A percentile compares a stretch with the other conserved stretches of the same genome.
Evolutionary conservation across 2,113 vertebrate species (phyloP).

Genomic region (Raja brachyura): DNA sequence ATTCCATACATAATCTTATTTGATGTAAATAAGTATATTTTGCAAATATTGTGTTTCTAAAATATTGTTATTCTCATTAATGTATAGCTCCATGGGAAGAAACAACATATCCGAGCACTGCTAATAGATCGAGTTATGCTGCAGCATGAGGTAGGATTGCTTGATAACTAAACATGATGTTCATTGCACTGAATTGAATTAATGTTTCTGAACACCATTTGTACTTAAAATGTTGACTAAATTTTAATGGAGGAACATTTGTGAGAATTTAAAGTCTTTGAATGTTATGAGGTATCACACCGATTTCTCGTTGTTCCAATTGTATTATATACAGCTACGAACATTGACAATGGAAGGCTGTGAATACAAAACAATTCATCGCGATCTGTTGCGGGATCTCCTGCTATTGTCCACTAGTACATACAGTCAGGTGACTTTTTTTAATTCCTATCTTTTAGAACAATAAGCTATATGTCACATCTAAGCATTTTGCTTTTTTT

Average conservation of each 20-base stretch:
- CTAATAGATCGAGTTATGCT: slow-evolving; percentile 95
- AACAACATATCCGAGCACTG: slow-evolving; percentile 88
- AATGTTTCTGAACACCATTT: background rate
- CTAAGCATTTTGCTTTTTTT: background rate
- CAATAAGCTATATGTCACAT: background rate
- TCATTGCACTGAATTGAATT: background rate
- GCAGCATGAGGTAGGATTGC: slow-evolving; percentile 78
- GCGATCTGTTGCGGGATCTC: slow-evolving; percentile 83
- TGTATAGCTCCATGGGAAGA: slow-evolving; percentile 85
- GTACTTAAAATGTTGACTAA: background rate
- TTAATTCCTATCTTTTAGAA: background rate
- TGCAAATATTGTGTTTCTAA: background rate
- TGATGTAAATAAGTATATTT: background rate
- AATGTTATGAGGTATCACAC: background rate
- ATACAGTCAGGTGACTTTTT: slow-evolving; percentile 78
- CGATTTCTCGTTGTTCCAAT: background rate
- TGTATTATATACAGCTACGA: slow-evolving; percentile 62
- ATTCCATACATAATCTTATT: background rate
- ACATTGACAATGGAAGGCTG: slow-evolving; percentile 88
- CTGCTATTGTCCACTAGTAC: slow-evolving; percentile 87
- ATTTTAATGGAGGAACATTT: background rate
- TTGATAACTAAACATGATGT: background rate
- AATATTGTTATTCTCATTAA: slow-evolving; percentile 36
- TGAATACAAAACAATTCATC: slow-evolving; percentile 81
- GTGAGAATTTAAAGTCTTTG: background rate